Percentiles rank a stretch among this genome's conserved stretches.
Evolutionary conservation across 2,797 vertebrate species (phyloP).

Genomic region (Micromesistius poutassou): DNA sequence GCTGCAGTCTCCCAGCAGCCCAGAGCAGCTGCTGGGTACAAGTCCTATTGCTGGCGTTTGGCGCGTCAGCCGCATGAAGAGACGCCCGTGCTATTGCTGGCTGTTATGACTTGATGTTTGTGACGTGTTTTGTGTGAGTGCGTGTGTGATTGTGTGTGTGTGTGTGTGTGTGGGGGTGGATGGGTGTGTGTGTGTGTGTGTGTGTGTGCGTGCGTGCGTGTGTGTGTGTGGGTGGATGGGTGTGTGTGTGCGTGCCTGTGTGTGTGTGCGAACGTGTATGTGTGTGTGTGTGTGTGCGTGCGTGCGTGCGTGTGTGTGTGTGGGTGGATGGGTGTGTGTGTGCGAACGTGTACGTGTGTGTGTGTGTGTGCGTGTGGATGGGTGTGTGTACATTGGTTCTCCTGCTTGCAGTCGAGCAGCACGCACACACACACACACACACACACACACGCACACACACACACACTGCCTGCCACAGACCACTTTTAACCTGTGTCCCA

Average conservation of each 20-base stretch:
- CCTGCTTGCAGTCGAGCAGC: neutral
- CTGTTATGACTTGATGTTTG: constrained; percentile 20
- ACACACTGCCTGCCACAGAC: neutral
- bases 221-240: no score
- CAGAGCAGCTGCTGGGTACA: constrained; percentile 48
- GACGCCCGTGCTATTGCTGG: constrained; percentile 9
- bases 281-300: no score
- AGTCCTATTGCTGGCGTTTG: constrained; percentile 32
- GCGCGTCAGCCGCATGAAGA: constrained; percentile 34
- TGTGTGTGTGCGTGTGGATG: no score
- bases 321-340: no score
- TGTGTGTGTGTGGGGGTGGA: no score
- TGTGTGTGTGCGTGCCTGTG: no score
- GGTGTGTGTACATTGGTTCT: neutral
- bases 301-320: no score
- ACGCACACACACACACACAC: neutral
- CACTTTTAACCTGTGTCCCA: neutral
- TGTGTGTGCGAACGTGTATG: no score
- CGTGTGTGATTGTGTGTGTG: no score
- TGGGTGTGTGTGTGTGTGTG: neutral
- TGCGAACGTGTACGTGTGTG: no score
- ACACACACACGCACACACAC: neutral
- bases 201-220: neutral
- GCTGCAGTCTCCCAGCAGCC: constrained; percentile 31
- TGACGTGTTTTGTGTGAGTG: neutral